A percentile compares a stretch with the other conserved stretches of the same genome.
These are phyloP conservation scores for Condylura cristata DNA, from an alignment of 2,113 vertebrate species.

Conservation along the genomic window DNA sequence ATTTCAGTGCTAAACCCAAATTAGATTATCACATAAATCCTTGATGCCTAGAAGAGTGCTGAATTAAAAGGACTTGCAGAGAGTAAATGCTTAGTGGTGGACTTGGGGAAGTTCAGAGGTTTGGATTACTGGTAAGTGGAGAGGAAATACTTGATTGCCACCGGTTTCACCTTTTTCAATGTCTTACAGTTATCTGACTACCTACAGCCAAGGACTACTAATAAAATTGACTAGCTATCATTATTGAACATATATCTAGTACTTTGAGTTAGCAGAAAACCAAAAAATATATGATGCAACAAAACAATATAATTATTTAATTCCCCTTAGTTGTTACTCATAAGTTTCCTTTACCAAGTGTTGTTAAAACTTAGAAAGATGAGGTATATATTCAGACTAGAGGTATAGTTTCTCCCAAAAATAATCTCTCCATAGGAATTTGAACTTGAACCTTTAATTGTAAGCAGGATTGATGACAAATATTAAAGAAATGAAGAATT, in stretches of 20 bases:
- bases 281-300: not conserved
- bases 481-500: not conserved
- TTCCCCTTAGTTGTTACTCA: not conserved
- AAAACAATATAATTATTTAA: not conserved
- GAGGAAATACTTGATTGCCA: not conserved
- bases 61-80: constrained; percentile 39
- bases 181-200: not conserved
- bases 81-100: not conserved
- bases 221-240: not conserved
- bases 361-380: not conserved
- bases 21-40: not conserved
- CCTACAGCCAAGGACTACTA: not conserved
- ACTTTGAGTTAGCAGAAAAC: not conserved
- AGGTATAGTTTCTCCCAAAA: not conserved
- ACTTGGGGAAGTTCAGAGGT: not conserved
- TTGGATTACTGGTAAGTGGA: not conserved
- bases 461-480: not conserved
- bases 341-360: not conserved
- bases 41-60: not conserved
- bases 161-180: not conserved
- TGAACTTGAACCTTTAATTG: not conserved
- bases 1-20: not conserved
- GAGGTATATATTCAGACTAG: not conserved
- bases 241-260: not conserved
- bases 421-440: not conserved